Conservation (phyloP, 2,888 invertebrate species). For the Ophion obscuratus region DNA sequence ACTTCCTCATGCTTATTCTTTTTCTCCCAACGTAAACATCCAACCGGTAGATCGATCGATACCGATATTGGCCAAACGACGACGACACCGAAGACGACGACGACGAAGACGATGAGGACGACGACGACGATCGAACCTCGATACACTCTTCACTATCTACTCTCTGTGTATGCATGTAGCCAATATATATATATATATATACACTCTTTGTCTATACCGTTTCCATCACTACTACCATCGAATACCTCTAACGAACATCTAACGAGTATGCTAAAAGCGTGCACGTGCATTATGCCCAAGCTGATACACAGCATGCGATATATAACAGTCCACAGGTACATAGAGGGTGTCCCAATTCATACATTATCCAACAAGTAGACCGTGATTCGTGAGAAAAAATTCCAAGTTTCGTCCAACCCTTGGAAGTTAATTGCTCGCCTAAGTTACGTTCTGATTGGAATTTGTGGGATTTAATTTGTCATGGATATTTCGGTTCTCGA, state of each 20-base stretch:
- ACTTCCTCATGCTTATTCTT: slow-evolving; percentile 66
- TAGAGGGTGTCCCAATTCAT: slow-evolving; percentile 67
- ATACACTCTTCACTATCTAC: slow-evolving; percentile 57
- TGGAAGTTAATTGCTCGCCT: too few relatives aligned
- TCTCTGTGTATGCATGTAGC: slow-evolving; percentile 16
- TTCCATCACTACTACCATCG: slow-evolving; percentile 62
- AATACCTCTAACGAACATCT: slow-evolving; percentile 70
- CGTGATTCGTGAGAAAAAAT: background rate
- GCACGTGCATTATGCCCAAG: slow-evolving; percentile 72
- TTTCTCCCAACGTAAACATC: slow-evolving; percentile 49
- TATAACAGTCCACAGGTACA: slow-evolving; percentile 42
- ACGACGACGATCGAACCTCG: slow-evolving; percentile 63
- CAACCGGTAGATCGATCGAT: slow-evolving; percentile 66
- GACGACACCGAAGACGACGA: slow-evolving; percentile 56
- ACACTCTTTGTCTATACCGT: slow-evolving; percentile 58
- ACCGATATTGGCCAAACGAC: slow-evolving; percentile 65
- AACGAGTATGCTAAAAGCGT: slow-evolving; percentile 72
- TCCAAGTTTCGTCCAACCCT: background rate
- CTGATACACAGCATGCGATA: slow-evolving; percentile 66
- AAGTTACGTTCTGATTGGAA: background rate
- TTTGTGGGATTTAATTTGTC: background rate
- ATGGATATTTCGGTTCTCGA: background rate
- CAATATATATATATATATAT: slow-evolving; percentile 28
- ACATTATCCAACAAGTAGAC: slow-evolving; percentile 21
- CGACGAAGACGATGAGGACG: slow-evolving; percentile 50